Conservation (phyloP, 2,113 vertebrate genomes). For the Solenodon paradoxus region DNA sequence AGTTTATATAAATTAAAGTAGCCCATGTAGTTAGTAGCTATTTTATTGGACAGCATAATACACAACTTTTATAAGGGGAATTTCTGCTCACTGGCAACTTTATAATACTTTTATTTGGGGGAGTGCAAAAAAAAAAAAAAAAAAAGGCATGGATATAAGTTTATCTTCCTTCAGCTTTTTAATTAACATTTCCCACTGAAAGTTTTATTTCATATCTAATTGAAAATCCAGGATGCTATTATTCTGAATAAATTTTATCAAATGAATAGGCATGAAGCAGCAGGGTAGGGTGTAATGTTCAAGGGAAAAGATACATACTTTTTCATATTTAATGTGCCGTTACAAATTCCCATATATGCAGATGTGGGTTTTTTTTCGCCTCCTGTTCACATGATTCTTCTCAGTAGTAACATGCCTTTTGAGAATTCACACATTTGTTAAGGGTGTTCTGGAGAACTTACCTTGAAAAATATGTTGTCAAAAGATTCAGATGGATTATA, state of each 20-base stretch:
- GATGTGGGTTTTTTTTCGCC: neutral
- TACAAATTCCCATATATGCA: slow-evolving; percentile 23
- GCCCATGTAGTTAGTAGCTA: neutral
- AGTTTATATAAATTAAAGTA: neutral
- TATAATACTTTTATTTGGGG: neutral
- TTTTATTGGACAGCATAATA: neutral
- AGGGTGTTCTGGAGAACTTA: slow-evolving; percentile 23
- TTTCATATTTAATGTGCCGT: slow-evolving; percentile 47
- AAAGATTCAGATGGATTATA: slow-evolving; percentile 5
- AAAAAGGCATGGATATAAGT: neutral
- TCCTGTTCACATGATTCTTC: slow-evolving; percentile 45
- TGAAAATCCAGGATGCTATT: slow-evolving; percentile 63
- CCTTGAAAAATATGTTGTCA: slow-evolving; percentile 31
- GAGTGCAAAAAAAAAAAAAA: neutral
- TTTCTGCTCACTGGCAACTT: neutral
- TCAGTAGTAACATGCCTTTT: slow-evolving; percentile 32
- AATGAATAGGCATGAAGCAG: slow-evolving; percentile 60
- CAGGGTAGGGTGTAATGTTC: slow-evolving; percentile 36
- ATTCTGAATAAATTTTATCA: slow-evolving; percentile 61
- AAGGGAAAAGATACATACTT: slow-evolving; percentile 47
- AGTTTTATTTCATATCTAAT: slow-evolving; percentile 50
- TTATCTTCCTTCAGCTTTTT: slow-evolving; percentile 40
- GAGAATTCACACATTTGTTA: slow-evolving; percentile 41
- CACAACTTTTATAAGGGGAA: neutral
- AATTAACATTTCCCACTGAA: neutral